Conservation (phyloP, 2,113 vertebrate genomes). For the Cyanoderma ruficeps region DNA sequence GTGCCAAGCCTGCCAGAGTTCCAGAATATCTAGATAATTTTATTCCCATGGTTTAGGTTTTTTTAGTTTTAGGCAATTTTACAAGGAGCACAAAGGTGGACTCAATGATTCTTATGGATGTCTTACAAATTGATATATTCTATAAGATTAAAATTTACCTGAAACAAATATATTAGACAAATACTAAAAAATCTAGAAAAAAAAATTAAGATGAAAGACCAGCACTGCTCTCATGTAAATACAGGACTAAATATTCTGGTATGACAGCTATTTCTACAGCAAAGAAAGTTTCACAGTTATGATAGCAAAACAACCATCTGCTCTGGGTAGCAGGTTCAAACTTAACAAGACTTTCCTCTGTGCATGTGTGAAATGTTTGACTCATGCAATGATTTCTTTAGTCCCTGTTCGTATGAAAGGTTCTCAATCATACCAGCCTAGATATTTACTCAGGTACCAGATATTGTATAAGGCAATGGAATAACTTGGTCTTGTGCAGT, state of each 20-base stretch:
- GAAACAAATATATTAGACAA: background rate
- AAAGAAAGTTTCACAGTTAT: background rate
- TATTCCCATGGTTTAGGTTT: background rate
- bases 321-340: background rate
- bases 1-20: background rate
- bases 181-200: background rate
- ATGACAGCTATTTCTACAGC: background rate
- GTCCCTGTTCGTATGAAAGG: background rate
- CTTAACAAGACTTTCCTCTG: background rate
- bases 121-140: background rate
- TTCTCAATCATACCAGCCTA: background rate
- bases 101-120: accelerated
- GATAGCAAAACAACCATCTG: background rate
- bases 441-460: background rate
- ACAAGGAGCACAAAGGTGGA: background rate
- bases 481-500: background rate
- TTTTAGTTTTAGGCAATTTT: background rate
- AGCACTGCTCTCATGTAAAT: background rate
- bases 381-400: background rate
- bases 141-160: background rate
- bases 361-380: background rate
- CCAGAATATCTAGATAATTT: background rate
- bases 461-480: background rate
- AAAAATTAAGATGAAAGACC: background rate
- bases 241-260: background rate